Percentiles rank a stretch among this genome's conserved stretches.
phyloP scores from a whole-genome alignment of 2,113 vertebrate genomes.

The Phalacrocorax aristotelis region DNA sequence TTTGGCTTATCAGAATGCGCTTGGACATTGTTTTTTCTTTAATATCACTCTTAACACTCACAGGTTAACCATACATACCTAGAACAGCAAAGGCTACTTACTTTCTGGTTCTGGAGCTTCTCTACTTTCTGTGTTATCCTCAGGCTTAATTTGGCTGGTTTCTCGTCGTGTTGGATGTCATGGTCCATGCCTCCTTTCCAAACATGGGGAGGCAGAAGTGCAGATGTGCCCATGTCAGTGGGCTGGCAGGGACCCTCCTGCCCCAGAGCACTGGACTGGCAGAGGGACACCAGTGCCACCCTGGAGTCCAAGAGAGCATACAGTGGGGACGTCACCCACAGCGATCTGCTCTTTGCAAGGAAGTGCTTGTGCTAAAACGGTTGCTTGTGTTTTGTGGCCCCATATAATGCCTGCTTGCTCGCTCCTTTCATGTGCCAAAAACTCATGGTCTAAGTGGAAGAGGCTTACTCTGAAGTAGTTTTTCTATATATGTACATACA shows the following conservation, averaged over 20 bases:
- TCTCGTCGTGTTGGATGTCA: not conserved
- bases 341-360: not conserved
- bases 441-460: not conserved
- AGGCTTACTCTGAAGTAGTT: not conserved
- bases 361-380: not conserved
- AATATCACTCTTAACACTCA: not conserved
- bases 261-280: not conserved
- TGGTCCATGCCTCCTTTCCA: not conserved
- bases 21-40: not conserved
- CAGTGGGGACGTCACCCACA: not conserved
- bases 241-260: not conserved
- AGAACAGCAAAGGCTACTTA: not conserved
- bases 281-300: not conserved
- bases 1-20: not conserved
- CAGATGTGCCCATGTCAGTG: not conserved
- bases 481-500: not conserved
- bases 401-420: rapidly evolving
- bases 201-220: not conserved
- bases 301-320: not conserved
- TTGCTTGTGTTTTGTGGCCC: not conserved
- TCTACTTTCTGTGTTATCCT: not conserved
- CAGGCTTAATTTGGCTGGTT: not conserved
- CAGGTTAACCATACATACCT: not conserved
- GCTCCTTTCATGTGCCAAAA: not conserved
- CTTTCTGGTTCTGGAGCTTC: not conserved